Evolutionary conservation across 64 coral and sea anemone genomes (phyloP), one percentile per base, ranked within the genome.

Genomic region (Porites lutea): DNA sequence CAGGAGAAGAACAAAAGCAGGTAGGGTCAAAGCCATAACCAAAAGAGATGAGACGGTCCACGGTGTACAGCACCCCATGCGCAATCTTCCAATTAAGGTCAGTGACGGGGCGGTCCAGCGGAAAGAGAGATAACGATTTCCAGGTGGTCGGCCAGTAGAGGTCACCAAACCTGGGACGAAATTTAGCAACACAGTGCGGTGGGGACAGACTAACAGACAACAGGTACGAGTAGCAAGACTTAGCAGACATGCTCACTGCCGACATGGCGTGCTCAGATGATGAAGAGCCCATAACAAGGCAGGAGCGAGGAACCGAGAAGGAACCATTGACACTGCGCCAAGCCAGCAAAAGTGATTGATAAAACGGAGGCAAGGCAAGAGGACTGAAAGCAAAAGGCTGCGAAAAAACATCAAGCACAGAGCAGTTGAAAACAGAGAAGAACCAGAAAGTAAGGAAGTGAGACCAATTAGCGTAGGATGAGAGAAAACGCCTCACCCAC

Each of bases 101-200:
- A 15, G 52, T 75, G 45, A 61, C 86, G 2, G 69, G 86, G 1
- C 86, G 61, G 57, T 81, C 88, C 6, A 72, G 10, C 5, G 59
- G 0, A 4, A 37, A 37, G 27, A 37, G 27, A 37, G 1, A 37
- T 37, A 37, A 37, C 27, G 27, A 37, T 37, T 37, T 16, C 65
- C 88, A 81, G 0, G 88, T 90, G 3, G 66, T 21, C 2, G 50
- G 20, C 88, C 88, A 90, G 19, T 90, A 72, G 0, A 90, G 18
- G 4, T 6, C 0, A 6, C 59, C 88, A 68, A 78, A 89, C 3
- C 9, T 16, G 2, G 74, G 55, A 2, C 2, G 3, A n/a, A 89
- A 76, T 44, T 79, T 74, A 2, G 4, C 13, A 0, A 12, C 2
- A 50, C 87, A 89, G 9, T 61, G 23, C 0, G 87, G 87, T 0